Base-by-base conservation (phyloP, 2,113 vertebrate genomes). In the Misgurnus anguillicaudatus region DNA sequence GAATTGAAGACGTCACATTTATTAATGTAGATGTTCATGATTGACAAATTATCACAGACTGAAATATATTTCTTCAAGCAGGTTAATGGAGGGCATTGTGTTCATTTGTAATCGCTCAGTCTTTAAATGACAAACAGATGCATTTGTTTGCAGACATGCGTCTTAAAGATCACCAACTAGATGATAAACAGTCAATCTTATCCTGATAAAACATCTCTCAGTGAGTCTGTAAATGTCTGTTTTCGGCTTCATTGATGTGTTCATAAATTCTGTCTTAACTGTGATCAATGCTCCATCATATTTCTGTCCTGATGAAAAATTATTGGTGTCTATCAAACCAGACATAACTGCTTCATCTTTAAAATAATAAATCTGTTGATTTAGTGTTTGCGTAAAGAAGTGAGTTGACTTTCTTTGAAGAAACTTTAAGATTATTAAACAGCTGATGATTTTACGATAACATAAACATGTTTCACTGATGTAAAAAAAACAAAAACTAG, bases 61-160 rank as follows among this genome's bases (percentile, higher is more conserved):
- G 39, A 21, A 14, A 58, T 41, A 85, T 77, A 80, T 63, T 78
- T 67, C 82, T 36, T 65, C 63, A 84, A 78, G 83, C 75, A 63
- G 51, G 71, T 67, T 83, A 83, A 89, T 88, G 83, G 85, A 84
- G 80, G 76, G 82, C 84, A 70, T 8, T 78, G 75, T 58, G 77
- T 83, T 87, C 75, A 83, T 88, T 87, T 84, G 79, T 75, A 82
- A 69, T 58, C 80, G 79, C 61, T 65, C 77, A 58, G 64, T 36
- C 24, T 55, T 16, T 3, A 13, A 31, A n/a, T 70, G 39, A 75
- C 2, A 17, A 17, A 69, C 17, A 53, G 67, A 3, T 19, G 48
- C 31, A 13, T 19, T 57, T 71, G 31, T 55, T 38, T 4, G 1
- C 67, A 0, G 21, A 4, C 36, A 21, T 69, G 66, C 65, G 9